Conservation (phyloP, 1,140 invertebrate species). For the Adoxophyes honmai region DNA sequence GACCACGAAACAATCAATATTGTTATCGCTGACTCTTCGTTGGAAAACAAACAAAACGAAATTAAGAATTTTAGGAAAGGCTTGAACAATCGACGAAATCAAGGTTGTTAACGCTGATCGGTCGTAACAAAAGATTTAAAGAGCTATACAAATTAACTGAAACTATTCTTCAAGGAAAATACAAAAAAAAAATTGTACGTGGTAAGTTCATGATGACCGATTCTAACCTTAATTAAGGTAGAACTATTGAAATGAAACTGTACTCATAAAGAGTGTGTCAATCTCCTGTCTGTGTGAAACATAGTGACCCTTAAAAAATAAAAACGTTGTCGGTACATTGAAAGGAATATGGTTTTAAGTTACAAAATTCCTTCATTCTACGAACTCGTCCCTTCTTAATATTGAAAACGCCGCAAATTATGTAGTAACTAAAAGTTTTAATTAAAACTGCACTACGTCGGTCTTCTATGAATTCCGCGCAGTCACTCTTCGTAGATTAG, state of each 20-base stretch:
- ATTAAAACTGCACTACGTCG: slow-evolving; percentile 57
- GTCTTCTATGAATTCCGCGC: slow-evolving; percentile 45
- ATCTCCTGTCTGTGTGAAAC: no score
- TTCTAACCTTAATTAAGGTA: no score
- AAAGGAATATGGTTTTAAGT: slow-evolving; percentile 26
- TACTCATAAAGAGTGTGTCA: no score
- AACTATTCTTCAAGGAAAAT: no score
- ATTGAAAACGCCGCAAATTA: slow-evolving; percentile 55
- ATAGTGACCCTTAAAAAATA: no score
- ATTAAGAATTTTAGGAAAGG: slow-evolving; percentile 34
- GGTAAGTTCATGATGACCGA: no score
- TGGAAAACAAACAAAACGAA: slow-evolving; percentile 56
- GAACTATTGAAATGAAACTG: no score
- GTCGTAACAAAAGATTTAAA: not conserved
- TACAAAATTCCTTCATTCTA: slow-evolving; percentile 26
- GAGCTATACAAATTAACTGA: no score
- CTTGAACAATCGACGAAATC: slow-evolving; percentile 27
- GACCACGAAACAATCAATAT: slow-evolving; percentile 61
- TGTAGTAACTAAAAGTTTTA: slow-evolving; percentile 63
- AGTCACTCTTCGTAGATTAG: slow-evolving; percentile 64
- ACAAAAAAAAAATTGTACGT: no score
- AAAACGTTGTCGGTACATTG: no score
- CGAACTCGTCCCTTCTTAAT: slow-evolving; percentile 22
- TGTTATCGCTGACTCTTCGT: slow-evolving; percentile 54
- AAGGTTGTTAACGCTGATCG: slow-evolving; percentile 6